Conservation (phyloP, 2,888 invertebrate species). For the Agriopis marginaria region DNA sequence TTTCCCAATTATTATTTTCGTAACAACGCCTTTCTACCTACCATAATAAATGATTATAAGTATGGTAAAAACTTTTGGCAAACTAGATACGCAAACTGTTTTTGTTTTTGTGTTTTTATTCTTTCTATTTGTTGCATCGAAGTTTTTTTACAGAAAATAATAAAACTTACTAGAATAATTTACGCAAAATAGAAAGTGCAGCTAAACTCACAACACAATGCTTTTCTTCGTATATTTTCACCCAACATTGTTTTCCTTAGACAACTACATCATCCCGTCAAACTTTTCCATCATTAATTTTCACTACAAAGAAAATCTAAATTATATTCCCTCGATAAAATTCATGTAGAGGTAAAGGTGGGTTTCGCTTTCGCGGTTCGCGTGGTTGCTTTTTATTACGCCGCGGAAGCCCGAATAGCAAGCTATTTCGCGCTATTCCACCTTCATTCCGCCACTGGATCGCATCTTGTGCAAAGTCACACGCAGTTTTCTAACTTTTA, state of each 20-base stretch:
- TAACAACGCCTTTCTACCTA: too few relatives aligned
- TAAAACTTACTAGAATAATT: too few relatives aligned
- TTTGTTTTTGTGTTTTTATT: too few relatives aligned
- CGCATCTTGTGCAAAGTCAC: conserved; percentile 48
- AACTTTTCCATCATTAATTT: conserved; percentile 43
- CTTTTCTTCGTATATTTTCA: conserved; percentile 33
- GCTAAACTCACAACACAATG: neutral
- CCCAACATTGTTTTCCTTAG: conserved; percentile 6
- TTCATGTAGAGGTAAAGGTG: conserved; percentile 41
- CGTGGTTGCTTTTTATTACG: conserved; percentile 46
- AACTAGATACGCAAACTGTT: too few relatives aligned
- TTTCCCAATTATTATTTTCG: too few relatives aligned
- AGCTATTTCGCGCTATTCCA: conserved; percentile 43
- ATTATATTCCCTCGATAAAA: conserved; percentile 46
- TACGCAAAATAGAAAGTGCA: neutral
- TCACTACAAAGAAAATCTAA: conserved; percentile 43
- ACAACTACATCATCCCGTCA: conserved; percentile 8
- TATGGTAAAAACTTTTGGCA: too few relatives aligned
- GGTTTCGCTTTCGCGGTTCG: conserved; percentile 40
- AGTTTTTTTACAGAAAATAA: too few relatives aligned
- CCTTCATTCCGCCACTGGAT: conserved; percentile 32
- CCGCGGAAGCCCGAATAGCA: conserved; percentile 45
- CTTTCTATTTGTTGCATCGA: too few relatives aligned
- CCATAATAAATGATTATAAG: too few relatives aligned
- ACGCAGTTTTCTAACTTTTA: conserved; percentile 49